Conservation (phyloP, 2,797 vertebrate species). For the Naso thynnoides region DNA sequence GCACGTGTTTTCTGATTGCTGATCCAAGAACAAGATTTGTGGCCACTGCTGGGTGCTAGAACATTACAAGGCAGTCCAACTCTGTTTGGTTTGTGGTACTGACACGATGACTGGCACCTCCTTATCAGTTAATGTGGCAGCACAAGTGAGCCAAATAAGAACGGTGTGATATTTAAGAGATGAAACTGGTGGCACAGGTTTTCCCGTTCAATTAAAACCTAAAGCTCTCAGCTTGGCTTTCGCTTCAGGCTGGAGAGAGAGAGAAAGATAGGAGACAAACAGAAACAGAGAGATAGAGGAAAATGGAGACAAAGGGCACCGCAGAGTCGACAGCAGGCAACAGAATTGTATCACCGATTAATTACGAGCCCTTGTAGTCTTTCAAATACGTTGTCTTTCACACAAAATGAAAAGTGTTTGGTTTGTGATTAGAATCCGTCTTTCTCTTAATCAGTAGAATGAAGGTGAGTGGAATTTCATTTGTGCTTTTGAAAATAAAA, state of each 20-base stretch:
- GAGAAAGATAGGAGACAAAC: no score
- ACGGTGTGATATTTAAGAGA: conserved; percentile 67
- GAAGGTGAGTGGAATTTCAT: background rate
- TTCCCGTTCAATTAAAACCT: conserved; percentile 77
- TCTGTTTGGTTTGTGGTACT: background rate
- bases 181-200: conserved; percentile 56
- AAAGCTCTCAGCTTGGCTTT: conserved; percentile 55
- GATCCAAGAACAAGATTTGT: background rate
- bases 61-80: background rate
- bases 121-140: conserved; percentile 58
- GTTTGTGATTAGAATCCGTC: background rate
- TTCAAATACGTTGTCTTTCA: no score
- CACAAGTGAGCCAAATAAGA: conserved; percentile 54
- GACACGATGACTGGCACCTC: conserved; percentile 43
- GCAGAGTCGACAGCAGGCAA: conserved; percentile 5
- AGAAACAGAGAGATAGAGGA: no score
- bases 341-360: conserved; percentile 6
- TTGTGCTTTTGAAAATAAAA: background rate
- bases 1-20: background rate
- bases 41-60: background rate
- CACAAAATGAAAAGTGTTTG: no score
- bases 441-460: background rate
- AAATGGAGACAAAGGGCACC: conserved; percentile 5
- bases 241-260: conserved; percentile 31
- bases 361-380: background rate